Conservation (phyloP, 2,888 invertebrate species). For the Acholoe squamosa region DNA sequence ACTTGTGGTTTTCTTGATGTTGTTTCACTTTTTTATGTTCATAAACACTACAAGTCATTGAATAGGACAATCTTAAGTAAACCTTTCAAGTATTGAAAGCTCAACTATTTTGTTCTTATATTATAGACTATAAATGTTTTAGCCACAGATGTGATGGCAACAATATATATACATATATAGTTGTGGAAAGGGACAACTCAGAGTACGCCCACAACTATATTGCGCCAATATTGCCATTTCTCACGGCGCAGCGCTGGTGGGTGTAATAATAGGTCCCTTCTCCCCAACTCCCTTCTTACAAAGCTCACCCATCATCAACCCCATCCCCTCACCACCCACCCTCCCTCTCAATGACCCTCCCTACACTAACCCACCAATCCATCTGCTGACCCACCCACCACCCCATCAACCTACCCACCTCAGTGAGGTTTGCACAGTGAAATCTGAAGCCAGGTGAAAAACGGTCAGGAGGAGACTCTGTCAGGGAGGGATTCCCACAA, state of each 20-base stretch:
- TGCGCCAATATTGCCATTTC: constrained; percentile 27
- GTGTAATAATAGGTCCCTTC: background rate
- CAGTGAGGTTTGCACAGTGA: background rate
- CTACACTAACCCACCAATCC: background rate
- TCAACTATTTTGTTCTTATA: too few species aligned
- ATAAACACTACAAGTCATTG: too few species aligned
- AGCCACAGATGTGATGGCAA: too few species aligned
- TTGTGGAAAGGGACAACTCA: background rate
- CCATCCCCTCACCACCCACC: background rate
- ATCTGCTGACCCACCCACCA: background rate
- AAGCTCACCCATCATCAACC: constrained; percentile 15
- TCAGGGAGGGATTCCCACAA: background rate
- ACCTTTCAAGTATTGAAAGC: too few species aligned
- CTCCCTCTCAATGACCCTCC: background rate
- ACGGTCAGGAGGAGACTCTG: background rate
- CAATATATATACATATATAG: too few species aligned
- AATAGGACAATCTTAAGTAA: too few species aligned
- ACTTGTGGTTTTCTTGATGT: too few species aligned
- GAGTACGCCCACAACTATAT: background rate
- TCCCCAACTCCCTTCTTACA: background rate
- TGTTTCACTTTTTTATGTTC: too few species aligned
- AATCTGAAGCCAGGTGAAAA: constrained; percentile 8
- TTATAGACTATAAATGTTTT: too few species aligned
- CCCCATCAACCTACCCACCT: constrained; percentile 14
- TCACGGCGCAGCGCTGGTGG: background rate